A percentile compares a stretch with the other conserved stretches of the same genome.
Conservation (phyloP, 1,140 invertebrate genomes). For the Radopholus similis region DNA sequence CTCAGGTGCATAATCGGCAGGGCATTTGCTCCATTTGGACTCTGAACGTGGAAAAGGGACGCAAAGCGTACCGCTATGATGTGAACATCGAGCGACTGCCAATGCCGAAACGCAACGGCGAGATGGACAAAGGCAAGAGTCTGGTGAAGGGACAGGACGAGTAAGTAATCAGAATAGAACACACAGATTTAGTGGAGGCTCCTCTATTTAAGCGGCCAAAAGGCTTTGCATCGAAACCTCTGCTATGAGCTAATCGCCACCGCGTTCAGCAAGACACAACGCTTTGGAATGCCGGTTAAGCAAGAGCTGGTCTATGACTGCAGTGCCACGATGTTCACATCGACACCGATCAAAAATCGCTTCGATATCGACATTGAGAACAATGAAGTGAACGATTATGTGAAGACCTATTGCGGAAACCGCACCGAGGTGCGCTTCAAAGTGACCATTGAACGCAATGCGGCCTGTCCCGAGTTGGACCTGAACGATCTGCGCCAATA, state of each 20-base stretch:
- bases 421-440: slow-evolving; percentile 8
- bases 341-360: slow-evolving; percentile 11
- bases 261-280: slow-evolving; percentile 24
- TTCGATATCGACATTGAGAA: slow-evolving; percentile 1
- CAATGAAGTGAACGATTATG: slow-evolving; percentile 23
- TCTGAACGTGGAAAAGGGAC: slow-evolving; percentile 20
- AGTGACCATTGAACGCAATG: slow-evolving; percentile 7
- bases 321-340: slow-evolving; percentile 20
- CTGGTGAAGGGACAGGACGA: slow-evolving; percentile 22
- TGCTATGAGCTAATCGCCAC: slow-evolving; percentile 21
- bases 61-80: slow-evolving; percentile 32
- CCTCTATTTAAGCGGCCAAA: slow-evolving; percentile 19
- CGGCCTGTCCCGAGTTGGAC: neutral
- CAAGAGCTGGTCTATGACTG: slow-evolving; percentile 27
- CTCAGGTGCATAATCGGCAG: slow-evolving; percentile 7
- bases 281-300: slow-evolving; percentile 16
- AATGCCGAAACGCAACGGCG: slow-evolving; percentile 6
- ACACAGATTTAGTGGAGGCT: neutral
- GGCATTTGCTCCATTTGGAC: slow-evolving; percentile 28
- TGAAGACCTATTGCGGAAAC: slow-evolving; percentile 24
- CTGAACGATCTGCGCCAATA: slow-evolving; percentile 27
- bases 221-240: slow-evolving; percentile 22
- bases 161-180: slow-evolving; percentile 18
- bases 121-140: slow-evolving; percentile 28
- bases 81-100: slow-evolving; percentile 20